A percentile compares a stretch with the other conserved stretches of the same genome.
These are phyloP conservation scores for Malurus elegans DNA, from an alignment of 2,113 vertebrate species.

Conservation along the genomic window DNA sequence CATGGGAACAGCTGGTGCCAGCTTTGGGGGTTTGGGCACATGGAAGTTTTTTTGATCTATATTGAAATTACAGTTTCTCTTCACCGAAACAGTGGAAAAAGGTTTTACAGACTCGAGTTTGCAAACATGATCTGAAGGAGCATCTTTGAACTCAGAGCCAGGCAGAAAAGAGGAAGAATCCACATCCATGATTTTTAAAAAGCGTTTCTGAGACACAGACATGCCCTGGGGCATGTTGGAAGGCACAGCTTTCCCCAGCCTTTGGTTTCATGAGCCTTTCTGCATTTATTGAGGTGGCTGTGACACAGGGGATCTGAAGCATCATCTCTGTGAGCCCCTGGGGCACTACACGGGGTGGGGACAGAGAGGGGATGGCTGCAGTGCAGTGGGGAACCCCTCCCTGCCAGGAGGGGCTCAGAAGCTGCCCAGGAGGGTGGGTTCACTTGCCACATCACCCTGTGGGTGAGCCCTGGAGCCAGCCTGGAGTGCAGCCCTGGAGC, in stretches of 20 bases:
- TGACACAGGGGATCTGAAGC: background rate
- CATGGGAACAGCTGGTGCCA: background rate
- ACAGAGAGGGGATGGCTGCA: background rate
- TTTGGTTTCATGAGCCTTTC: accelerated
- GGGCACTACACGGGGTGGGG: accelerated
- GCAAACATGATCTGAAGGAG: background rate
- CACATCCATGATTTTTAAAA: accelerated
- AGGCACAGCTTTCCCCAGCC: background rate
- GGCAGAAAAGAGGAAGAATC: background rate
- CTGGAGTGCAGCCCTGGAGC: background rate
- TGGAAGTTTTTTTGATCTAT: accelerated
- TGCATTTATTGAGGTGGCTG: background rate
- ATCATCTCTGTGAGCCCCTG: accelerated
- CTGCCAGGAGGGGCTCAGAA: background rate
- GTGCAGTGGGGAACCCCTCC: background rate
- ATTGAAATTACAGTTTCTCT: background rate
- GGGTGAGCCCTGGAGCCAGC: background rate
- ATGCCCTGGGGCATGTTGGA: background rate
- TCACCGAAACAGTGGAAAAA: background rate
- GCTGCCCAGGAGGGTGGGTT: background rate
- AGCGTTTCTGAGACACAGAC: background rate
- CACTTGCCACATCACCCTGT: accelerated
- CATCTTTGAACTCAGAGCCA: background rate
- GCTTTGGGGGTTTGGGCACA: background rate
- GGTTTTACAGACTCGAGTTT: background rate